These are phyloP conservation scores for Drosophila kurseongensis DNA, from an alignment of 1,140 invertebrate species.

Conservation along the genomic window DNA sequence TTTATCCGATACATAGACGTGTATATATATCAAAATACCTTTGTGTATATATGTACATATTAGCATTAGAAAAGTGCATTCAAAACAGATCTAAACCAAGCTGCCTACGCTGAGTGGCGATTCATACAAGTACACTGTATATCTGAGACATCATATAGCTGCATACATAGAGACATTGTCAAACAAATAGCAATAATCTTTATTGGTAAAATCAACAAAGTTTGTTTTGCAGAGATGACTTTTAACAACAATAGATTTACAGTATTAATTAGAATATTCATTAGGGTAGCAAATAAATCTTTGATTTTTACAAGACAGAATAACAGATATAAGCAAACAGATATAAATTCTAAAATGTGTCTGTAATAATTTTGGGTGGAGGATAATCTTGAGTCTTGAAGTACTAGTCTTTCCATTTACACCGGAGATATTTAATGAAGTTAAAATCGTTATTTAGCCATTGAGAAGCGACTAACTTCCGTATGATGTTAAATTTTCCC, in stretches of 20 bases:
- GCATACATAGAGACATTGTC: constrained; percentile 2
- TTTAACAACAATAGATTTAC: not conserved
- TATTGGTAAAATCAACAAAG: not conserved
- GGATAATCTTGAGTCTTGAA: too few species aligned
- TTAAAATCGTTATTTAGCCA: too few species aligned
- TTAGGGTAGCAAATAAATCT: not conserved
- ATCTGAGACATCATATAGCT: constrained; percentile 10
- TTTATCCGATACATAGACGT: constrained; percentile 35
- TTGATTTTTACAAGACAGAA: not conserved
- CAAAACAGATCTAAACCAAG: constrained; percentile 74
- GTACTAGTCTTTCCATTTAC: too few species aligned
- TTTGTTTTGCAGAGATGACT: not conserved
- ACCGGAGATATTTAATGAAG: not conserved
- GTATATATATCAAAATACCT: constrained; percentile 51
- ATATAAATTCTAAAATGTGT: too few species aligned
- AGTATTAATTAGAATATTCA: not conserved
- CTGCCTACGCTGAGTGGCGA: constrained; percentile 53
- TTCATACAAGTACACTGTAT: constrained; percentile 47
- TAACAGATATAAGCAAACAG: too few species aligned
- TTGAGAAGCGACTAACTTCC: too few species aligned
- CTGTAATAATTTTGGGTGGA: too few species aligned
- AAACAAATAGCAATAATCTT: constrained; percentile 1
- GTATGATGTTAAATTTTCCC: too few species aligned
- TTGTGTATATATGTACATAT: constrained; percentile 55
- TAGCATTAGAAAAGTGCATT: constrained; percentile 69